phyloP scores from a whole-genome alignment of 2,888 invertebrate species.

The Cremastinae sp. region DNA sequence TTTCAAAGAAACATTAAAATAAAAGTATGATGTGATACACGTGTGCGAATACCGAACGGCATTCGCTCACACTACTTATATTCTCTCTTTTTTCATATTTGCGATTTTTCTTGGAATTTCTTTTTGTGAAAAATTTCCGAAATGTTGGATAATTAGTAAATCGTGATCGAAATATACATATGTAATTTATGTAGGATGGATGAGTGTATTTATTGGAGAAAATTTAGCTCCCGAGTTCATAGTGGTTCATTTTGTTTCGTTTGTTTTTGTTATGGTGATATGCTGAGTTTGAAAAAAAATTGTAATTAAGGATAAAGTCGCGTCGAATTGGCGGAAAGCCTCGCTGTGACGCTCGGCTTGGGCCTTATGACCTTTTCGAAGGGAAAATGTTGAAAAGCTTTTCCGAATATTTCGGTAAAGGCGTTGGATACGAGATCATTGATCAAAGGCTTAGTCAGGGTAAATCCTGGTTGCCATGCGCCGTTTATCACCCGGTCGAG shows the following conservation, averaged over 20 bases:
- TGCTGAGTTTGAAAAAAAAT: too few species aligned
- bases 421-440: slow-evolving; percentile 92
- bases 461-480: slow-evolving; percentile 91
- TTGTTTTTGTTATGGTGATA: not conserved
- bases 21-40: too few species aligned
- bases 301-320: slow-evolving; percentile 11
- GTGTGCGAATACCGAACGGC: too few species aligned
- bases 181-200: too few species aligned
- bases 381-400: slow-evolving; percentile 88
- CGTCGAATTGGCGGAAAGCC: slow-evolving; percentile 42
- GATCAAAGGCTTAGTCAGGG: slow-evolving; percentile 87
- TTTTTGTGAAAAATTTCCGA: too few species aligned
- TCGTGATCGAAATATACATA: too few species aligned
- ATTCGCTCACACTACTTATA: too few species aligned
- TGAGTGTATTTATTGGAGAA: not conserved
- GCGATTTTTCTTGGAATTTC: too few species aligned
- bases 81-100: too few species aligned
- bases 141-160: too few species aligned
- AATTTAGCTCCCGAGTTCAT: not conserved
- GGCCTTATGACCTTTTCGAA: slow-evolving; percentile 84
- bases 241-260: not conserved
- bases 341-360: slow-evolving; percentile 62
- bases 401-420: slow-evolving; percentile 91
- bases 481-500: slow-evolving; percentile 90
- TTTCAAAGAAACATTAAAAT: too few species aligned